These are phyloP conservation scores for Magallana gigas DNA, from an alignment of 1,140 invertebrate genomes.

Conservation along the genomic window DNA sequence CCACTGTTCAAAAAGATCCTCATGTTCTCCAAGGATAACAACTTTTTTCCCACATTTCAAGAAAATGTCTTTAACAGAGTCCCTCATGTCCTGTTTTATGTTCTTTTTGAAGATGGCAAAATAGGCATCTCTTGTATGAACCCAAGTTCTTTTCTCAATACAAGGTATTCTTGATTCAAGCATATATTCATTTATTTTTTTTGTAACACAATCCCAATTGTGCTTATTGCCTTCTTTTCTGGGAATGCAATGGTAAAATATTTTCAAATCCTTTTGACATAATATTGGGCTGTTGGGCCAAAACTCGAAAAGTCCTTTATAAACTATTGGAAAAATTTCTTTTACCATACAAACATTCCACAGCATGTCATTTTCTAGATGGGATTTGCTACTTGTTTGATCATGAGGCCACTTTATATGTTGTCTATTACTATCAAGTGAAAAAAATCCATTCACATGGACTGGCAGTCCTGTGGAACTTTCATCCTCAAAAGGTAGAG, in stretches of 20 bases:
- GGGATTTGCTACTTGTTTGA: constrained; percentile 24
- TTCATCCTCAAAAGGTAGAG: constrained; percentile 64
- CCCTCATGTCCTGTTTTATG: not conserved
- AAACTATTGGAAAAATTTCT: constrained; percentile 56
- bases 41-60: not conserved
- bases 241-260: constrained; percentile 15
- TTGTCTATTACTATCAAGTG: constrained; percentile 66
- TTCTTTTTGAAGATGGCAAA: not conserved
- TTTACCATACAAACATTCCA: constrained; percentile 68
- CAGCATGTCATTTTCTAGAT: constrained; percentile 8
- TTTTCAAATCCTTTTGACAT: constrained; percentile 42
- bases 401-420: constrained; percentile 66
- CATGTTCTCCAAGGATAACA: not conserved
- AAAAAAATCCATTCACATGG: constrained; percentile 75
- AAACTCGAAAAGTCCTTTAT: constrained; percentile 65
- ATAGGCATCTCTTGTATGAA: not conserved
- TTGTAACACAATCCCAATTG: not conserved
- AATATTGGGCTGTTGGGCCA: constrained; percentile 61
- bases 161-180: constrained; percentile 15
- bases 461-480: constrained; percentile 69
- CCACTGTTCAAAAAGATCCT: not conserved
- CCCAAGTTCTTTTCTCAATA: constrained; percentile 13
- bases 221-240: not conserved
- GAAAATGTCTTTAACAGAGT: not conserved
- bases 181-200: not conserved